phyloP scores from a whole-genome alignment of 2,113 vertebrate genomes.

The Ancistrus triradiatus region DNA sequence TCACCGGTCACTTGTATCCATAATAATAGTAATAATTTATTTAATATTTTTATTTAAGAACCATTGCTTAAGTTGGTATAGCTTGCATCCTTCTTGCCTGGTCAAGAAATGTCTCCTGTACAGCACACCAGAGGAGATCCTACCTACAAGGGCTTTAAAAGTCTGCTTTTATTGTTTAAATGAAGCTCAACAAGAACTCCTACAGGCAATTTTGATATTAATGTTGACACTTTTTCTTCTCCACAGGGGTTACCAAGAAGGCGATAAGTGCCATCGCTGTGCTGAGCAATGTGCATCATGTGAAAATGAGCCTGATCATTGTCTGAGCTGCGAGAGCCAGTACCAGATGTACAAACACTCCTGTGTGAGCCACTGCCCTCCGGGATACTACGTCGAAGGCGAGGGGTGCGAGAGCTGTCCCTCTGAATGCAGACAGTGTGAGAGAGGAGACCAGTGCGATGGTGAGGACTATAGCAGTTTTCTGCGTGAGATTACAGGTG shows the following conservation, averaged over 20 bases:
- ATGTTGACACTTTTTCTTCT: neutral
- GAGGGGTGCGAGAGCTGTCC: constrained; percentile 76
- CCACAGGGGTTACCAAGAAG: constrained; percentile 76
- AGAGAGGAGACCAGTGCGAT: constrained; percentile 69
- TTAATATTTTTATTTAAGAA: too few species aligned
- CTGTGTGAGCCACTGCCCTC: constrained; percentile 71
- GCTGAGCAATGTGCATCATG: constrained; percentile 74
- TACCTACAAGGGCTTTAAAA: too few species aligned
- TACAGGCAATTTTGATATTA: too few species aligned
- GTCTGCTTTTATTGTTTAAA: too few species aligned
- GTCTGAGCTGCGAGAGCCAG: constrained; percentile 69
- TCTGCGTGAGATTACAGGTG: too few species aligned
- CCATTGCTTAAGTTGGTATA: too few species aligned
- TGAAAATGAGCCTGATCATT: constrained; percentile 63
- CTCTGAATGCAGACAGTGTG: constrained; percentile 73
- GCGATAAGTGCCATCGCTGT: constrained; percentile 61
- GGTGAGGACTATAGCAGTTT: constrained; percentile 71
- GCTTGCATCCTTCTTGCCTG: too few species aligned
- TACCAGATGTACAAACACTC: constrained; percentile 63
- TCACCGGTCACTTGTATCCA: too few species aligned
- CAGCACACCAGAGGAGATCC: too few species aligned
- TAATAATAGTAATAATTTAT: too few species aligned
- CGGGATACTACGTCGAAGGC: constrained; percentile 63
- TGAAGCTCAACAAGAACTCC: too few species aligned
- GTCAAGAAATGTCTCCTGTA: too few species aligned